These are phyloP conservation scores for Gadopsis marmoratus DNA, from an alignment of 2,797 vertebrate species.

Conservation along the genomic window DNA sequence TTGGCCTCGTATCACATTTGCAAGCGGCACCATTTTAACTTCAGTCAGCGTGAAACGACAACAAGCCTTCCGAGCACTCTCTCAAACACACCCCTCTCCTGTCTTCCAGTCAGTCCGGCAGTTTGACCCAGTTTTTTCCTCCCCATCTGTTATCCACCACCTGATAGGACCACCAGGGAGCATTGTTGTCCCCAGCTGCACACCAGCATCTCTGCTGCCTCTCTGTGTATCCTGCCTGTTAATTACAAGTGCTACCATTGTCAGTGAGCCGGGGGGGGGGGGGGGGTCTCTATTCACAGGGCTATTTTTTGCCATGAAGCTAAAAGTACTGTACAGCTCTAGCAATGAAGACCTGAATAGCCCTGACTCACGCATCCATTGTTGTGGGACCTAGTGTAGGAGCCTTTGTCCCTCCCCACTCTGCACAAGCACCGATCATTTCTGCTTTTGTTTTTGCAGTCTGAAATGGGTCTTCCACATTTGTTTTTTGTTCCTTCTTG, in stretches of 20 bases:
- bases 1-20: slow-evolving; percentile 6
- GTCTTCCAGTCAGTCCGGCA: slow-evolving; percentile 26
- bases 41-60: neutral
- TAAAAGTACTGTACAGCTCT: slow-evolving; percentile 73
- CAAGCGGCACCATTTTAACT: slow-evolving; percentile 25
- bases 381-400: slow-evolving; percentile 65
- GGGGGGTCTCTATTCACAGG: slow-evolving; percentile 64
- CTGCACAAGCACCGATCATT: slow-evolving; percentile 62
- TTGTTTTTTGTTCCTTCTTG: slow-evolving; percentile 28
- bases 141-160: slow-evolving; percentile 11
- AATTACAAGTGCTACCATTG: slow-evolving; percentile 67
- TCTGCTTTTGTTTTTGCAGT: slow-evolving; percentile 68
- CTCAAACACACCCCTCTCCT: slow-evolving; percentile 27
- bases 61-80: neutral
- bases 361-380: slow-evolving; percentile 78
- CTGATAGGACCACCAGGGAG: slow-evolving; percentile 28
- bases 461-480: slow-evolving; percentile 40
- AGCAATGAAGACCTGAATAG: slow-evolving; percentile 72
- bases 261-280: slow-evolving; percentile 54
- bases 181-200: slow-evolving; percentile 16
- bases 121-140: slow-evolving; percentile 47
- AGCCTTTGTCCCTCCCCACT: slow-evolving; percentile 72
- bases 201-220: slow-evolving; percentile 32
- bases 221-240: slow-evolving; percentile 34
- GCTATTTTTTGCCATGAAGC: slow-evolving; percentile 79